Evolutionary conservation across 2,113 vertebrate genomes (phyloP).

Genomic region (Aleadryas rufinucha): DNA sequence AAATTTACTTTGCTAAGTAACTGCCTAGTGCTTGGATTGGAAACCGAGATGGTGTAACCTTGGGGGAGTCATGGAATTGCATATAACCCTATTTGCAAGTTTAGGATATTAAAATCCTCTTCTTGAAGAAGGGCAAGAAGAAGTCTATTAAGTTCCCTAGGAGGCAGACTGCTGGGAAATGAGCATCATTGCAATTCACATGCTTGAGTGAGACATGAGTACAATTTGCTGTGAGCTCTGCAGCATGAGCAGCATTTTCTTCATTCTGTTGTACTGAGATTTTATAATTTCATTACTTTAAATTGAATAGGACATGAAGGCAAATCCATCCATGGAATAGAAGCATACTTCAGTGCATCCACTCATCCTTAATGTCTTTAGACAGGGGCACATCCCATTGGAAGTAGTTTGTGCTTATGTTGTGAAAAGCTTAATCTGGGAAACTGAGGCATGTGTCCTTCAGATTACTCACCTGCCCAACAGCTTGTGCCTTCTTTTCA

Average conservation of each 20-base stretch:
- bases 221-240: background rate
- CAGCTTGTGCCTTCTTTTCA: background rate
- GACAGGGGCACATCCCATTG: background rate
- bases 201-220: background rate
- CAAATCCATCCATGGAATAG: background rate
- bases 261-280: background rate
- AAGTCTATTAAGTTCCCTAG: background rate
- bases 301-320: background rate
- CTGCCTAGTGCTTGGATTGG: background rate
- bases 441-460: background rate
- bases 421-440: background rate
- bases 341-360: background rate
- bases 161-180: background rate
- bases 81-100: background rate
- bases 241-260: background rate
- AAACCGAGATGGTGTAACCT: background rate
- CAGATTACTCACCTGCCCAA: background rate
- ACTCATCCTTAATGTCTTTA: background rate
- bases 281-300: background rate
- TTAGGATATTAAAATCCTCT: background rate
- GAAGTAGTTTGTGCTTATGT: background rate
- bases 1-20: background rate
- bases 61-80: background rate
- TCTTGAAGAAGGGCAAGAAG: background rate
- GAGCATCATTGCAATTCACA: background rate